Base-by-base conservation (phyloP, 2,113 vertebrate genomes). In the Saimiri boliviensis region DNA sequence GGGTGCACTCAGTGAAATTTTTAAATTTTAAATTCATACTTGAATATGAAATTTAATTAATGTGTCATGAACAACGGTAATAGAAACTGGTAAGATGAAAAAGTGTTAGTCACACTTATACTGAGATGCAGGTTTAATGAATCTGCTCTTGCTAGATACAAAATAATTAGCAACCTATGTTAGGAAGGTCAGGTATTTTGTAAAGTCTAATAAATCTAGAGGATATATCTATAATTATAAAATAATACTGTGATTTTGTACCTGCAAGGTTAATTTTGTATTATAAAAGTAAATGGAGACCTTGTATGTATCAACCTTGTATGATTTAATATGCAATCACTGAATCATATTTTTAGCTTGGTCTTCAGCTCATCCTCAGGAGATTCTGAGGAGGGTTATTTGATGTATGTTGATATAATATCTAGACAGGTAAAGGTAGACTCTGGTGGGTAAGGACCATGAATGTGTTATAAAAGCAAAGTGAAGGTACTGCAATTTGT, bases 181-280 rank as follows among this genome's bases (percentile, higher is more conserved):
- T 81, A 82, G 54, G 84, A 97, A 97, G 96, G 96, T 97, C 96
- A 95, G 58, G n/a, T 79, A 85, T 97, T 92, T 90, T 85, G 66
- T 74, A 90, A 70, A 91, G 81, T 79, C 49, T 93, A 71, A 94
- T 97, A 90, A 87, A 93, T 76, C 76, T 11, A 85, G 96, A 92
- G 76, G 30, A 25, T 77, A 90, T 81, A 66, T 82, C 58, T 88
- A 74, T 97, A 94, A 97, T 97, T 97, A 94, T 93, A 95, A 97
- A 90, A 90, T 92, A 97, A 95, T 95, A 60, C 86, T 68, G n/a
- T 93, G 89, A 88, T 96, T 96, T 98, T 90, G 66, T 11, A 97
- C 81, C 87, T 89, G 89, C 93, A 95, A 98, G 94, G 96, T 97
- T 96, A 95, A 97, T 97, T 97, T 97, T 92, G 49, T 90, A 94